Conservation (phyloP, 2,888 invertebrate species). For the Synergus japonicus region DNA sequence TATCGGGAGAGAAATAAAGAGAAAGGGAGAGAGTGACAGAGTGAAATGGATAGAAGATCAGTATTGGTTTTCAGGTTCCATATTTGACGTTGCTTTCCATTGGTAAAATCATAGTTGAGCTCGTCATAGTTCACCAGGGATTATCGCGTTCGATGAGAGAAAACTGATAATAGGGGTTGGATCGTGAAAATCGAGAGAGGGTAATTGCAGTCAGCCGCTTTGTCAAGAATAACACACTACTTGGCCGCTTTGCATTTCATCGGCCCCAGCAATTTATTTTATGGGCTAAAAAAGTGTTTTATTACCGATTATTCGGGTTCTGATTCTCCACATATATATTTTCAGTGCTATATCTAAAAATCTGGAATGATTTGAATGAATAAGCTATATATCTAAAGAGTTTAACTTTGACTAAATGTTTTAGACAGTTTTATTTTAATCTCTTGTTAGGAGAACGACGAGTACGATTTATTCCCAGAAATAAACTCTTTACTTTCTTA, state of each 20-base stretch:
- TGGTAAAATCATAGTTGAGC: slow-evolving; percentile 46
- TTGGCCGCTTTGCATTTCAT: slow-evolving; percentile 19
- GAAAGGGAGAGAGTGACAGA: neutral
- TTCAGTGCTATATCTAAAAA: neutral
- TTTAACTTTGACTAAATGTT: neutral
- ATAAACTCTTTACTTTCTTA: slow-evolving; percentile 13
- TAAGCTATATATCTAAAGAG: no score
- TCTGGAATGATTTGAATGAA: no score
- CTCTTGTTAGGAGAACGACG: neutral
- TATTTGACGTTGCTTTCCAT: slow-evolving; percentile 52
- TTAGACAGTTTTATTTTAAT: neutral
- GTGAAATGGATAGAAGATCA: neutral
- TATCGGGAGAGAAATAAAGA: slow-evolving; percentile 43
- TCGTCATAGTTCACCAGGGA: slow-evolving; percentile 42
- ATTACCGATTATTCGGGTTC: slow-evolving; percentile 8
- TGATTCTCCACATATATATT: neutral
- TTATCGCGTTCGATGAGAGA: slow-evolving; percentile 30
- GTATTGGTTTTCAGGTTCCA: slow-evolving; percentile 52
- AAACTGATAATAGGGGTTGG: neutral
- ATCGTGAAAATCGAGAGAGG: slow-evolving; percentile 8
- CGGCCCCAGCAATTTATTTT: slow-evolving; percentile 14
- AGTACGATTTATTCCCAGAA: neutral
- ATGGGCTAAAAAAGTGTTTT: neutral
- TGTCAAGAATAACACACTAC: slow-evolving; percentile 4
- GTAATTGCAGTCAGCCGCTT: slow-evolving; percentile 2